Evolutionary conservation across 2,888 invertebrate genomes (phyloP).

Genomic region (Drymonia ruficornis): DNA sequence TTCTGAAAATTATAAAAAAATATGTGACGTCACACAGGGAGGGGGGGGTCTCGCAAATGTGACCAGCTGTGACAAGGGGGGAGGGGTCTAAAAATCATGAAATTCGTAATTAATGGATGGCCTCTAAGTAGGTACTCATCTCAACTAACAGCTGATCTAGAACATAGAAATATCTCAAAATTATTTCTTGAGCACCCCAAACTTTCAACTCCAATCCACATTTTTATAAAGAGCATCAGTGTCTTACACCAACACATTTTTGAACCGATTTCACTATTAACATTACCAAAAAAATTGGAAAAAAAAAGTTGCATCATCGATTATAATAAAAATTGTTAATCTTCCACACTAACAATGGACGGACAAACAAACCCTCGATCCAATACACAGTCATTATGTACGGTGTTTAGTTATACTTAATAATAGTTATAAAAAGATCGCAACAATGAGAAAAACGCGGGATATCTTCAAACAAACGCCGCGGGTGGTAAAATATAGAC

Average conservation of each 20-base stretch:
- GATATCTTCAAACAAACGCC: slow-evolving; percentile 52
- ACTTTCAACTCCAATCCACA: no score
- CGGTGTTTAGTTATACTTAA: slow-evolving; percentile 52
- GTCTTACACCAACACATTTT: neutral
- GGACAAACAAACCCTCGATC: slow-evolving; percentile 40
- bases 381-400: slow-evolving; percentile 59
- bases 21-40: no score
- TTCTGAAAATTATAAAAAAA: no score
- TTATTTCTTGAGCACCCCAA: no score
- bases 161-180: no score
- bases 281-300: neutral
- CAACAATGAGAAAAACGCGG: slow-evolving; percentile 49
- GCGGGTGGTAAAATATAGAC: slow-evolving; percentile 46
- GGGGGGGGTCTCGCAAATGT: no score
- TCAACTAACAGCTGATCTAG: no score
- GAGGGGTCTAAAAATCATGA: no score
- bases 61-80: no score
- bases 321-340: neutral
- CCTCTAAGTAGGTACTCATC: no score
- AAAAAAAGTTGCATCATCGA: neutral
- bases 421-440: slow-evolving; percentile 40
- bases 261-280: neutral
- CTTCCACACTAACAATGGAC: neutral
- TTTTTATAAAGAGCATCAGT: no score
- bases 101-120: no score